These are phyloP conservation scores for Xerus rutilus DNA, from an alignment of 2,797 vertebrate species.

Conservation along the genomic window DNA sequence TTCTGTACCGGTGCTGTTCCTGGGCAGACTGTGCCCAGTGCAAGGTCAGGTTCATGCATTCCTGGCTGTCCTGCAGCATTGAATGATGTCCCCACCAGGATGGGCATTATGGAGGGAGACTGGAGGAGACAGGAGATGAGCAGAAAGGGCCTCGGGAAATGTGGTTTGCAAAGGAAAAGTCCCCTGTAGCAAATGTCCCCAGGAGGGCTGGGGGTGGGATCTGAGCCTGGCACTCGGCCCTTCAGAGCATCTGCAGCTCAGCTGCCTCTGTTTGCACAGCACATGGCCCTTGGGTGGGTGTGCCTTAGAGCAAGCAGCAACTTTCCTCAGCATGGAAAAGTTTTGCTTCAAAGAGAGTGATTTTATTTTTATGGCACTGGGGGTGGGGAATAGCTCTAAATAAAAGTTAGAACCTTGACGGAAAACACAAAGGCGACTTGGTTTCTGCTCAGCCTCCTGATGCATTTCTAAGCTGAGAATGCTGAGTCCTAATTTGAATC, in stretches of 20 bases:
- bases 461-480: not conserved
- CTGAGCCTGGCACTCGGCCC: not conserved
- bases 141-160: not conserved
- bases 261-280: constrained; percentile 5
- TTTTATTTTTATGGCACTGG: constrained; percentile 62
- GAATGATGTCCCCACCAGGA: no score
- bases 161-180: constrained; percentile 19
- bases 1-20: not conserved
- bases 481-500: not conserved
- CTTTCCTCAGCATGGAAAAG: constrained; percentile 42
- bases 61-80: not conserved
- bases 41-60: not conserved
- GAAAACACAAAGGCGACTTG: not conserved
- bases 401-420: constrained; percentile 51
- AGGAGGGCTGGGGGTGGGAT: not conserved
- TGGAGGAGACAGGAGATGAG: not conserved
- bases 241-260: constrained; percentile 55
- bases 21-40: not conserved
- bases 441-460: not conserved
- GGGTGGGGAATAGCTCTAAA: not conserved
- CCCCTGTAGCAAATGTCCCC: not conserved
- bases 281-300: constrained; percentile 34
- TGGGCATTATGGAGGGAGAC: not conserved
- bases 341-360: constrained; percentile 63
- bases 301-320: not conserved